A percentile compares a stretch with the other conserved stretches of the same genome.
Evolutionary conservation across 1,140 invertebrate species (phyloP).

Genomic region (Nylanderia fulva): DNA sequence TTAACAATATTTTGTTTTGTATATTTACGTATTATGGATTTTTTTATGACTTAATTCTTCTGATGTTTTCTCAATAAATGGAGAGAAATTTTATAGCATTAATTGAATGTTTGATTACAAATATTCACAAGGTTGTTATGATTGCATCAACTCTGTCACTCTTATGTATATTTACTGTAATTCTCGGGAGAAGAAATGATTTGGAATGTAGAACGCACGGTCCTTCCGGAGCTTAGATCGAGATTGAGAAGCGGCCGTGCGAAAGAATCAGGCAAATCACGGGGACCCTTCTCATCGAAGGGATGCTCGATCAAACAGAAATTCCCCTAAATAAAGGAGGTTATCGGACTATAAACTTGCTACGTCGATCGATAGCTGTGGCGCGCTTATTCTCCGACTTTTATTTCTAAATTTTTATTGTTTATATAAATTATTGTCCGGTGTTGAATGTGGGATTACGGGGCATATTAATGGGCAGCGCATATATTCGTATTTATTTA

Average conservation of each 20-base stretch:
- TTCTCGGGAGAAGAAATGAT: slow-evolving; percentile 37
- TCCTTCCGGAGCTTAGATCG: slow-evolving; percentile 61
- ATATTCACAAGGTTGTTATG: background rate
- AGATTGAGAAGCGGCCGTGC: slow-evolving; percentile 75
- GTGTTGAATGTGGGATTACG: slow-evolving; percentile 37
- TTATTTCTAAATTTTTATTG: slow-evolving; percentile 47
- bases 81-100: background rate
- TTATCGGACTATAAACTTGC: slow-evolving; percentile 67
- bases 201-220: slow-evolving; percentile 47
- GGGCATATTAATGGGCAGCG: slow-evolving; percentile 42
- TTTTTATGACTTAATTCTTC: background rate
- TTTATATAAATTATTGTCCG: slow-evolving; percentile 55
- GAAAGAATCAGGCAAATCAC: slow-evolving; percentile 77
- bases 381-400: slow-evolving; percentile 22
- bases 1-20: background rate
- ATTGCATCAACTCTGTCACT: slow-evolving; percentile 23
- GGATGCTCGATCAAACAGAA: slow-evolving; percentile 74
- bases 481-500: slow-evolving; percentile 55
- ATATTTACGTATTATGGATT: background rate
- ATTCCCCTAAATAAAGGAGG: slow-evolving; percentile 69
- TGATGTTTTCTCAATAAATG: background rate
- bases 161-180: slow-evolving; percentile 18
- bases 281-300: slow-evolving; percentile 69
- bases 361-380: slow-evolving; percentile 51
- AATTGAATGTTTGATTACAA: slow-evolving; percentile 20